Conservation (phyloP, 2,797 vertebrate genomes). For the Steatocranus sp. region DNA sequence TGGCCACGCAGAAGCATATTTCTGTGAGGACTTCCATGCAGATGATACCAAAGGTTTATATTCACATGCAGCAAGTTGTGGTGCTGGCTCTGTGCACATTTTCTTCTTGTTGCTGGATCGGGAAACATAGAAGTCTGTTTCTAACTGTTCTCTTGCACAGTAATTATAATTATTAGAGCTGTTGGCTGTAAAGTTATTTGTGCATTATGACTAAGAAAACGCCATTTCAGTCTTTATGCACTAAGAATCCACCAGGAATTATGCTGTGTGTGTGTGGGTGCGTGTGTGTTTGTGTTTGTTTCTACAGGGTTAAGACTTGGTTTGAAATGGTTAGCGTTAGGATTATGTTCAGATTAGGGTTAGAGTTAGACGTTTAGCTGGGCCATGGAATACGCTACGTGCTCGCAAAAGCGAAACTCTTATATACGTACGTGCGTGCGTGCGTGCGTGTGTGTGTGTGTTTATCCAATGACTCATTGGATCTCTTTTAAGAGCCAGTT, state of each 20-base stretch:
- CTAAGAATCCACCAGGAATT: conserved; percentile 10
- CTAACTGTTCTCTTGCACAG: not conserved
- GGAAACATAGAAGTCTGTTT: not conserved
- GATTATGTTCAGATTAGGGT: not conserved
- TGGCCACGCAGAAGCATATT: not conserved
- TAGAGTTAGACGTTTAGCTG: fast-evolving
- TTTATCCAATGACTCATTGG: not conserved
- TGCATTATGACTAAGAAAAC: not conserved
- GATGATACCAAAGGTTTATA: not conserved
- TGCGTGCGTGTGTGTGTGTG: too few species aligned
- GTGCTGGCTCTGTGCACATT: not conserved
- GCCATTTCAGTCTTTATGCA: not conserved
- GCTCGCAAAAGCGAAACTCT: not conserved
- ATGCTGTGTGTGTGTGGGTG: conserved; percentile 1
- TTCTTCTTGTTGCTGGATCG: conserved; percentile 10
- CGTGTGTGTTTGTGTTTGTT: not conserved
- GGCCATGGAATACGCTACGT: not conserved
- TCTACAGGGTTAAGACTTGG: not conserved
- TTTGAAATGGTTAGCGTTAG: not conserved
- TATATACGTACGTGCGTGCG: fast-evolving
- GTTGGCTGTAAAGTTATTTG: not conserved
- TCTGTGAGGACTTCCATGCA: not conserved
- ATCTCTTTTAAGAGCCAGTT: not conserved
- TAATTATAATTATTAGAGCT: not conserved
- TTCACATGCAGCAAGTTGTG: not conserved